Conservation (phyloP, 2,888 invertebrate genomes). For the Phlogophora meticulosa region DNA sequence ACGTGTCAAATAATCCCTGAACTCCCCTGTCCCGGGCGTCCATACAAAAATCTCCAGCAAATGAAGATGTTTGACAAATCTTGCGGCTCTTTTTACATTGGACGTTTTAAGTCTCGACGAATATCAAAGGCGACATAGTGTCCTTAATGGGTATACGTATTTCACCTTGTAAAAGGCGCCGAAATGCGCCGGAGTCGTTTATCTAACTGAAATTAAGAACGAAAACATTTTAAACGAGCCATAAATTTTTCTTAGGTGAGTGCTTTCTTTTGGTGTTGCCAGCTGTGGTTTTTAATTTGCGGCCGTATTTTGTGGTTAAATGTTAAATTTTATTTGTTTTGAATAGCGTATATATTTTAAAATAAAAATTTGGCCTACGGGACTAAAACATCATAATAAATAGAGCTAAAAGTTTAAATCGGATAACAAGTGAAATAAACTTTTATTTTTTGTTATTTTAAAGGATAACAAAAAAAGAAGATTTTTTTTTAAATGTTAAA, state of each 20-base stretch:
- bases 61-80: slow-evolving; percentile 48
- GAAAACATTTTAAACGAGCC: slow-evolving; percentile 87
- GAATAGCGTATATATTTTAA: background rate
- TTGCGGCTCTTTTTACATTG: slow-evolving; percentile 64
- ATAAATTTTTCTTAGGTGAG: slow-evolving; percentile 81
- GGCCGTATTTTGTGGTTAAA: slow-evolving; percentile 18
- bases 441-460: too few relatives aligned
- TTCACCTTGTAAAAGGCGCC: slow-evolving; percentile 85
- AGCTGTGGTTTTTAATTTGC: slow-evolving; percentile 59
- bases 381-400: too few relatives aligned
- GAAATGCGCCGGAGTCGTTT: slow-evolving; percentile 82
- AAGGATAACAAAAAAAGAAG: background rate
- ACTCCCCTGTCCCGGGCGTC: slow-evolving; percentile 49
- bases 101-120: slow-evolving; percentile 76
- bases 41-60: slow-evolving; percentile 38
- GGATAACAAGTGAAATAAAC: background rate
- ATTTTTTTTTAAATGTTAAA: too few relatives aligned
- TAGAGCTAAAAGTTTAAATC: background rate
- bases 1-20: slow-evolving; percentile 65
- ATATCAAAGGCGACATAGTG: slow-evolving; percentile 74
- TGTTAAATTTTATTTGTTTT: background rate
- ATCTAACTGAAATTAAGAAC: slow-evolving; percentile 89
- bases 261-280: slow-evolving; percentile 81
- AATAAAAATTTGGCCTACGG: too few relatives aligned
- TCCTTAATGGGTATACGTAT: slow-evolving; percentile 82